Evolutionary conservation across 2,113 vertebrate species (phyloP).

Genomic region (Dermatemys mawii): DNA sequence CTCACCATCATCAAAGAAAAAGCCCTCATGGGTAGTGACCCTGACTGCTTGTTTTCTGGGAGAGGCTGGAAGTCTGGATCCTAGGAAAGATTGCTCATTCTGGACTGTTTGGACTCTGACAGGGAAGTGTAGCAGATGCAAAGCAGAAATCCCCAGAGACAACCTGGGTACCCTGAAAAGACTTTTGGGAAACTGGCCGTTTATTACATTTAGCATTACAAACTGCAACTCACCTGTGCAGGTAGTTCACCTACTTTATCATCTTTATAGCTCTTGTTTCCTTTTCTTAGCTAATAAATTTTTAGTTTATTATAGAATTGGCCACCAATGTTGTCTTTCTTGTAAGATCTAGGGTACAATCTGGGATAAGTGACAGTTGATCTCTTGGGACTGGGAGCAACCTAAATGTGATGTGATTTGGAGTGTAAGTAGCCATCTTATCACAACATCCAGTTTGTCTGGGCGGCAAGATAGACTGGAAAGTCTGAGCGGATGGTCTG

Average conservation of each 20-base stretch:
- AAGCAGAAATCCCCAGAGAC: not conserved
- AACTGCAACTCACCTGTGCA: not conserved
- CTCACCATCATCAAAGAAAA: not conserved
- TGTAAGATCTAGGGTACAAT: not conserved
- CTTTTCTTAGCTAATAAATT: not conserved
- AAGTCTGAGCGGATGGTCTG: not conserved
- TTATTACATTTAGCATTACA: not conserved
- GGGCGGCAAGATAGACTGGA: not conserved
- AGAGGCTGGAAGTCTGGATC: not conserved
- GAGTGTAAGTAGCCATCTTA: not conserved
- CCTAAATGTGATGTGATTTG: not conserved
- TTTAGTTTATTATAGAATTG: not conserved
- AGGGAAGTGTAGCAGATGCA: not conserved
- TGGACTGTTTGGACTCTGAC: not conserved
- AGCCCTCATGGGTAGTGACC: not conserved
- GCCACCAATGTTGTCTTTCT: too few relatives aligned
- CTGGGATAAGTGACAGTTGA: not conserved
- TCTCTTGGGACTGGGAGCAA: not conserved
- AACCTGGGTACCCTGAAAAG: not conserved
- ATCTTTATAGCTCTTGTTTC: not conserved
- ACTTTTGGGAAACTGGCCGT: not conserved
- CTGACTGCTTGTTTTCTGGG: not conserved
- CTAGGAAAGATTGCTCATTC: not conserved
- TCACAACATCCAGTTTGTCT: not conserved
- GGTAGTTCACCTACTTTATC: not conserved